These are phyloP conservation scores for Acrocephalus arundinaceus DNA, from an alignment of 2,113 vertebrate genomes.

Conservation along the genomic window DNA sequence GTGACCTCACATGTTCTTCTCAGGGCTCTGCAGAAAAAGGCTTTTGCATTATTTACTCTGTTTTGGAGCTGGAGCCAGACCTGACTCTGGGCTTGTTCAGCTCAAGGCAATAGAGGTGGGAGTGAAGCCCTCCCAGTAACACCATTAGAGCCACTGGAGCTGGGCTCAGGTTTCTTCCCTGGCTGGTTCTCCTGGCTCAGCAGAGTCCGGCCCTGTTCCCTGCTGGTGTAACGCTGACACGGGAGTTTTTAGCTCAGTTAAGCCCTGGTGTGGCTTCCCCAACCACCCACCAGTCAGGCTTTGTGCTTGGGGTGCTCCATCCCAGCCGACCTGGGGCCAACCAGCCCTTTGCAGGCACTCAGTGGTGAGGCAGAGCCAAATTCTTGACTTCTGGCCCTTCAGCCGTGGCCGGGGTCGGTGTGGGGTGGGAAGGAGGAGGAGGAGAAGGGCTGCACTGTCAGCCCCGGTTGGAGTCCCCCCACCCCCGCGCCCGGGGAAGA, in stretches of 20 bases:
- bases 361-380: not conserved
- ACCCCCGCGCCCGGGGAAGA: not conserved
- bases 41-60: constrained; percentile 38
- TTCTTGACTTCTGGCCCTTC: constrained; percentile 29
- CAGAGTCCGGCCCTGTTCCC: not conserved
- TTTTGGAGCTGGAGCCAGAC: not conserved
- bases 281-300: not conserved
- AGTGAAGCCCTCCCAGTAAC: not conserved
- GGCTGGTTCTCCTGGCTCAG: not conserved
- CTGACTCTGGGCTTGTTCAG: not conserved
- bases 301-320: not conserved
- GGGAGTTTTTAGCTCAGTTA: not conserved
- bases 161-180: not conserved
- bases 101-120: not conserved
- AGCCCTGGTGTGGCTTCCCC: not conserved
- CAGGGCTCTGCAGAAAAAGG: not conserved
- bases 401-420: fast-evolving
- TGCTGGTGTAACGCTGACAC: not conserved
- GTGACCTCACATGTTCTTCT: not conserved
- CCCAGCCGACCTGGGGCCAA: not conserved
- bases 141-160: not conserved
- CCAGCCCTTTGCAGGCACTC: not conserved
- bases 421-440: not conserved
- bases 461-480: not conserved
- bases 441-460: not conserved